Evolutionary conservation across 2,113 vertebrate genomes (phyloP).

Genomic region (Mellivora capensis): DNA sequence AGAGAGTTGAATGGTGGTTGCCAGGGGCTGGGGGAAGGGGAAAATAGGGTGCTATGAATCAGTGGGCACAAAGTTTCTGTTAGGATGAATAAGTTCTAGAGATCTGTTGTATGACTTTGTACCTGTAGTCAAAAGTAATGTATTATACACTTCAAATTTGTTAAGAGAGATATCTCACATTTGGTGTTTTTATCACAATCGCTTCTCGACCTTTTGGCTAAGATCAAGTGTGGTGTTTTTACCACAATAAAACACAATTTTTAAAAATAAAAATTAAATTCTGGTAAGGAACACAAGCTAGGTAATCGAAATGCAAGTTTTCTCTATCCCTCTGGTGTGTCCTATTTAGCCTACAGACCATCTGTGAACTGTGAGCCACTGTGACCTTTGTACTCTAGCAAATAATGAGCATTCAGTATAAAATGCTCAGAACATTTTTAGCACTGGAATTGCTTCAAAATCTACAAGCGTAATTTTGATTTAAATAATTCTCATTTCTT

Average conservation of each 20-base stretch:
- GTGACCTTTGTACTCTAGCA: neutral
- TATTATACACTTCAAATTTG: neutral
- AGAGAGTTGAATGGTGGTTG: neutral
- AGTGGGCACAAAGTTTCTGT: neutral
- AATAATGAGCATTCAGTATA: slow-evolving; percentile 37
- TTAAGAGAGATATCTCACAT: neutral
- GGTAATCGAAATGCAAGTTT: neutral
- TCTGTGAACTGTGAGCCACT: slow-evolving; percentile 31
- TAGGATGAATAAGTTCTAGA: neutral
- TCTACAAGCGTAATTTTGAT: slow-evolving; percentile 34
- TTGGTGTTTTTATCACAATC: neutral
- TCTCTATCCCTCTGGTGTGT: neutral
- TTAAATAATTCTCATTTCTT: slow-evolving; percentile 43
- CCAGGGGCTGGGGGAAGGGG: no score
- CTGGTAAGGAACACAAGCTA: neutral
- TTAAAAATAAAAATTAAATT: neutral
- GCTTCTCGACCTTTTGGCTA: no score
- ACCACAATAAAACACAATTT: neutral
- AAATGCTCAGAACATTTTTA: slow-evolving; percentile 41
- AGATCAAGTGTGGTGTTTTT: no score
- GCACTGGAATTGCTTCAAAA: slow-evolving; percentile 13
- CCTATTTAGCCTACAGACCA: slow-evolving; percentile 25
- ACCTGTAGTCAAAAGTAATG: neutral
- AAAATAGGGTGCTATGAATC: neutral
- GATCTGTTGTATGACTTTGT: neutral